Evolutionary conservation across 2,888 invertebrate species (phyloP).

Genomic region (Synergus itoensis): DNA sequence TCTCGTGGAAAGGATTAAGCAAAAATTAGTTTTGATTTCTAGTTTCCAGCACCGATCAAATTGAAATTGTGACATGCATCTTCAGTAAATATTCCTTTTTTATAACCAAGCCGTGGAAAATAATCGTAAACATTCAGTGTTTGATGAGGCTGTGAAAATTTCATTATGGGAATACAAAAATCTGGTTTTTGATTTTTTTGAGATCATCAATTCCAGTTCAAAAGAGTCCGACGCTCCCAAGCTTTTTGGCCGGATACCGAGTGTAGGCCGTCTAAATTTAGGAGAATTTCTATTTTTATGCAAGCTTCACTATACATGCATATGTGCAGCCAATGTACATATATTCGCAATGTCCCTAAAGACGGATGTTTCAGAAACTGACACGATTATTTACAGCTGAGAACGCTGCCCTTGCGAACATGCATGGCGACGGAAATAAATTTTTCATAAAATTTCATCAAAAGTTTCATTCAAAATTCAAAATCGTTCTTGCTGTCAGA

Average conservation of each 20-base stretch:
- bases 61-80: too few relatives aligned
- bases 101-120: too few relatives aligned
- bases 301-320: constrained; percentile 63
- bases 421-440: not conserved
- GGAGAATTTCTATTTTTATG: constrained; percentile 73
- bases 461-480: too few relatives aligned
- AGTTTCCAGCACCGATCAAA: too few relatives aligned
- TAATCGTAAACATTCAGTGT: not conserved
- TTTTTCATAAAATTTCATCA: not conserved
- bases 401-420: constrained; percentile 57
- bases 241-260: constrained; percentile 74
- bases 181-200: not conserved
- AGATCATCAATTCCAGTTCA: constrained; percentile 1
- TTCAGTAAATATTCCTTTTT: too few relatives aligned
- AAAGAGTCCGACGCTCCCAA: constrained; percentile 66
- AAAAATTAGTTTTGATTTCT: too few relatives aligned
- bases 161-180: not conserved
- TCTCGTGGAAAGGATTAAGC: too few relatives aligned
- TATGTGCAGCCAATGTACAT: constrained; percentile 52
- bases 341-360: constrained; percentile 62
- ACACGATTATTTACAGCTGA: constrained; percentile 66
- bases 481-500: too few relatives aligned
- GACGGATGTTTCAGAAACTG: constrained; percentile 68
- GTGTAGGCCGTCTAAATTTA: constrained; percentile 76
- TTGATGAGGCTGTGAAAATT: not conserved